These are phyloP conservation scores for Automeris io DNA, from an alignment of 2,888 invertebrate genomes.

Conservation along the genomic window DNA sequence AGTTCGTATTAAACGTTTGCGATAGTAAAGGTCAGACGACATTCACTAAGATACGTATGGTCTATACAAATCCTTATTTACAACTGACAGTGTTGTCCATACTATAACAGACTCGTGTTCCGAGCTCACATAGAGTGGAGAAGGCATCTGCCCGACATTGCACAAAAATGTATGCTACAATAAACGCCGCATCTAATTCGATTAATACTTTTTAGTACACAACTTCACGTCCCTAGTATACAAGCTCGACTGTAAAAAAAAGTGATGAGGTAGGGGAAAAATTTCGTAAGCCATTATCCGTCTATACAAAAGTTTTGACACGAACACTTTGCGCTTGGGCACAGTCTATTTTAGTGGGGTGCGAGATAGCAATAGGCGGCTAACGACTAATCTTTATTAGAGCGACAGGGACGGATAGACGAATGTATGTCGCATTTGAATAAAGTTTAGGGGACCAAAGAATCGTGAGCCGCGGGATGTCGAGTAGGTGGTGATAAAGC, in stretches of 20 bases:
- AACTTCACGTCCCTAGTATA: conserved; percentile 68
- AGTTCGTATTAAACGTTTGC: conserved; percentile 37
- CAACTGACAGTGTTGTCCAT: conserved; percentile 75
- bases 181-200: conserved; percentile 55
- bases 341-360: conserved; percentile 74
- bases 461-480: conserved; percentile 69
- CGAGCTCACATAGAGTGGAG: conserved; percentile 58
- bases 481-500: conserved; percentile 78
- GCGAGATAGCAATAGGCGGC: conserved; percentile 55
- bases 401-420: conserved; percentile 57
- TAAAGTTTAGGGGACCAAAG: conserved; percentile 73
- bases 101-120: conserved; percentile 60
- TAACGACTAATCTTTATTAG: conserved; percentile 43
- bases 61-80: conserved; percentile 77
- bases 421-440: conserved; percentile 70
- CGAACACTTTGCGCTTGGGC: conserved; percentile 76
- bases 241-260: conserved; percentile 70
- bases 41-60: conserved; percentile 69
- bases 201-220: conserved; percentile 62
- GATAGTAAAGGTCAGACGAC: conserved; percentile 44
- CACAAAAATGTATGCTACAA: conserved; percentile 47
- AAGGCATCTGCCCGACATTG: conserved; percentile 56
- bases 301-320: conserved; percentile 75
- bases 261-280: conserved; percentile 72
- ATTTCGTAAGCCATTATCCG: conserved; percentile 73